phyloP scores from a whole-genome alignment of 2,888 invertebrate genomes.

The Plebejus melissa region DNA sequence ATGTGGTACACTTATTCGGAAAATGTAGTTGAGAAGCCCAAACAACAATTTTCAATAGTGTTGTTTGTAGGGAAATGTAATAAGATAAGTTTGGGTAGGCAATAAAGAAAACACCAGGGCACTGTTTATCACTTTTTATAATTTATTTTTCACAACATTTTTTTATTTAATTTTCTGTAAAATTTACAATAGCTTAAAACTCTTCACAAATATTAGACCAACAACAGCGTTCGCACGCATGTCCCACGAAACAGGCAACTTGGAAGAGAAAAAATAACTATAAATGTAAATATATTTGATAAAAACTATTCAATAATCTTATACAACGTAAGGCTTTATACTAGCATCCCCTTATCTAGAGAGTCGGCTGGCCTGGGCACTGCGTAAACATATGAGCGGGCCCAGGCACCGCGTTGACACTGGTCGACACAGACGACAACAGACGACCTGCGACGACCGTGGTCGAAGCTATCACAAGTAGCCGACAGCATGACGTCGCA shows the following conservation, averaged over 20 bases:
- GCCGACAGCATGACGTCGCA: background rate
- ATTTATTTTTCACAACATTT: slow-evolving; percentile 79
- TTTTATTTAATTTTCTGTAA: slow-evolving; percentile 77
- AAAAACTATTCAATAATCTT: slow-evolving; percentile 65
- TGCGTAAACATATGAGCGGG: slow-evolving; percentile 35
- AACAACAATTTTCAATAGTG: background rate
- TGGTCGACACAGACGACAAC: background rate
- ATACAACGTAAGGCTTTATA: slow-evolving; percentile 60
- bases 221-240: slow-evolving; percentile 54
- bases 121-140: slow-evolving; percentile 78
- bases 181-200: slow-evolving; percentile 79
- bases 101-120: slow-evolving; percentile 53
- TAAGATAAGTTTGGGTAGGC: slow-evolving; percentile 23
- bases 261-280: slow-evolving; percentile 63
- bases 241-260: slow-evolving; percentile 64
- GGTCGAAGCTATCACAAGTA: background rate
- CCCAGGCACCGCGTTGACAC: slow-evolving; percentile 21
- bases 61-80: background rate
- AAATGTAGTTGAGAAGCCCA: background rate
- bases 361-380: slow-evolving; percentile 59
- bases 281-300: slow-evolving; percentile 62
- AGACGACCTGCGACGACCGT: background rate
- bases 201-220: slow-evolving; percentile 74
- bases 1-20: no score
- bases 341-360: slow-evolving; percentile 65